Conservation (phyloP, 2,797 vertebrate species). For the Harpagifer antarcticus region DNA sequence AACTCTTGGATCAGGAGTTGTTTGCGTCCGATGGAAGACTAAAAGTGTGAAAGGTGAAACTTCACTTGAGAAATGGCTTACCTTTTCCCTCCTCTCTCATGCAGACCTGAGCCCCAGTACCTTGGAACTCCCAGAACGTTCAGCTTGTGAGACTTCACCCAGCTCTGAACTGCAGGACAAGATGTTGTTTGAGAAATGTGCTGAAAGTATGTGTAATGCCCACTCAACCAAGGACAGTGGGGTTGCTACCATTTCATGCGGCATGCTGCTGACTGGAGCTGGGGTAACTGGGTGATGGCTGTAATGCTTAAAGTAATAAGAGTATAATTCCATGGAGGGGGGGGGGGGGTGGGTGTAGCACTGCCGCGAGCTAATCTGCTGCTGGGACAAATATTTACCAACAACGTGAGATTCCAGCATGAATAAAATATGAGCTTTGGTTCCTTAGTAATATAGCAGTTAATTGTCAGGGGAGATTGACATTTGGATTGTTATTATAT, state of each 20-base stretch:
- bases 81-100: constrained; percentile 91
- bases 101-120: constrained; percentile 96
- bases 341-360: constrained; percentile 40
- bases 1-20: not conserved
- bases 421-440: constrained; percentile 86
- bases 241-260: constrained; percentile 29
- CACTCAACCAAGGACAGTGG: not conserved
- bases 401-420: constrained; percentile 81
- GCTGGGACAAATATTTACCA: constrained; percentile 89
- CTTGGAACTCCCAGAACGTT: constrained; percentile 94
- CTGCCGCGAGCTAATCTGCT: constrained; percentile 81
- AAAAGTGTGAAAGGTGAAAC: not conserved
- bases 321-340: constrained; percentile 57
- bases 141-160: constrained; percentile 91
- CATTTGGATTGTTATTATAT: constrained; percentile 88
- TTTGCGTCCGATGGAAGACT: not conserved
- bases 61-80: constrained; percentile 44
- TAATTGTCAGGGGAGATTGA: constrained; percentile 87
- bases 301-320: constrained; percentile 74
- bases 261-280: constrained; percentile 55
- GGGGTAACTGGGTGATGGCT: constrained; percentile 49
- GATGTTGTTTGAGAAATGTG: not conserved
- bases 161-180: constrained; percentile 88
- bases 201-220: not conserved
- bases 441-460: constrained; percentile 87